A percentile compares a stretch with the other conserved stretches of the same genome.
These are phyloP conservation scores for Acanthiza pusilla DNA, from an alignment of 2,797 vertebrate genomes.

Conservation along the genomic window DNA sequence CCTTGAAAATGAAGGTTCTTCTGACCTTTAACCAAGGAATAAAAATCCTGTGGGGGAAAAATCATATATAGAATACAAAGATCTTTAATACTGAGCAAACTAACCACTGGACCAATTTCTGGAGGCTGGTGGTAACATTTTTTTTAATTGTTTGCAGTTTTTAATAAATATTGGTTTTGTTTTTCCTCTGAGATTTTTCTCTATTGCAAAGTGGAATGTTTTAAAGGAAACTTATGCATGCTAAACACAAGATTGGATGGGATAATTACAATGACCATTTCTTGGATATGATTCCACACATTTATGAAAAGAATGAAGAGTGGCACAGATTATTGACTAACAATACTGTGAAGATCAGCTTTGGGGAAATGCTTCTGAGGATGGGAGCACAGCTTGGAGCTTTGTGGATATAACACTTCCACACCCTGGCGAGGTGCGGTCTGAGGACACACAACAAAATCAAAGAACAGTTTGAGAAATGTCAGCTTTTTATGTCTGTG, in stretches of 20 bases:
- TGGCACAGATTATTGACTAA: neutral
- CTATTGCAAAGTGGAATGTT: neutral
- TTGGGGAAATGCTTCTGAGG: neutral
- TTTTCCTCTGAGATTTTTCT: neutral
- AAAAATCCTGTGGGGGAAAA: neutral
- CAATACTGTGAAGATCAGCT: neutral
- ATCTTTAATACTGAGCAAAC: neutral
- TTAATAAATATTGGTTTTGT: neutral
- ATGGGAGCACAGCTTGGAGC: neutral
- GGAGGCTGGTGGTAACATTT: neutral
- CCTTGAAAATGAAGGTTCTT: neutral
- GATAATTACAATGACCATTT: neutral
- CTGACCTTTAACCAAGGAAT: neutral
- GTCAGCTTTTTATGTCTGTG: neutral
- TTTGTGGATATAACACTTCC: neutral
- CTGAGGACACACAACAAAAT: neutral
- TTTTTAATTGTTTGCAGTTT: neutral
- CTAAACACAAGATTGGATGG: neutral
- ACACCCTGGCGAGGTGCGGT: neutral
- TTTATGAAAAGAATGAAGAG: neutral
- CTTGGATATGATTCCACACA: neutral
- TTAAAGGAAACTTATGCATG: neutral
- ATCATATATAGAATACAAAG: neutral
- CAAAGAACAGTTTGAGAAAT: neutral
- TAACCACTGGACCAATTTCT: neutral